A percentile compares a stretch with the other conserved stretches of the same genome.
These are phyloP conservation scores for Hypena proboscidalis DNA, from an alignment of 2,888 invertebrate species.

Conservation along the genomic window DNA sequence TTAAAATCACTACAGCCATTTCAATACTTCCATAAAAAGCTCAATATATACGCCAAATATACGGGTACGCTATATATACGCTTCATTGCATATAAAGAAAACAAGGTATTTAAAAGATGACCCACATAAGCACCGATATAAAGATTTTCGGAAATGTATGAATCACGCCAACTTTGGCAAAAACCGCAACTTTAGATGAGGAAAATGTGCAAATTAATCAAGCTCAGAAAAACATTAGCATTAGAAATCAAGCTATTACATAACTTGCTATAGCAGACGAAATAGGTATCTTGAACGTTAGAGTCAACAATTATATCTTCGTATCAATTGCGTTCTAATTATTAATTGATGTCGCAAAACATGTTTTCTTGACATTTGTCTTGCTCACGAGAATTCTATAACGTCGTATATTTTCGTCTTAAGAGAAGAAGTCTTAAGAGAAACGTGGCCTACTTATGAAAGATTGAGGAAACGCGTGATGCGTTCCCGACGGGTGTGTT, in stretches of 20 bases:
- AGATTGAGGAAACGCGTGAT: conserved; percentile 24
- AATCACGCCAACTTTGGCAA: conserved; percentile 23
- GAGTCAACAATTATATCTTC: background rate
- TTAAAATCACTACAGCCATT: no score
- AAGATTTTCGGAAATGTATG: conserved; percentile 23
- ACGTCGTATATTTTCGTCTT: background rate
- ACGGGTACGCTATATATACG: no score
- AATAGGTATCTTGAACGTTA: background rate
- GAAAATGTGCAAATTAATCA: conserved; percentile 24
- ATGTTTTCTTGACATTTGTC: conserved; percentile 4
- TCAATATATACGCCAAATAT: no score
- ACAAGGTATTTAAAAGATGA: no score
- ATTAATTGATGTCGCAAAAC: conserved; percentile 4
- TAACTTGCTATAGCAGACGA: background rate
- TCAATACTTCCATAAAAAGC: no score
- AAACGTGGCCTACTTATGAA: conserved; percentile 10
- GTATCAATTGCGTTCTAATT: background rate
- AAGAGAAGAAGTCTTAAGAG: background rate
- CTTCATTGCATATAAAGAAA: no score
- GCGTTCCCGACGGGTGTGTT: conserved; percentile 27
- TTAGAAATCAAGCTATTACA: background rate
- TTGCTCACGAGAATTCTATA: conserved; percentile 2
- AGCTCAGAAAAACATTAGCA: conserved; percentile 15
- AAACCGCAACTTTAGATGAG: conserved; percentile 14
- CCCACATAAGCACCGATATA: conserved; percentile 33